These are phyloP conservation scores for Scaptodrosophila latifasciaeformis DNA, from an alignment of 2,888 invertebrate species.

Conservation along the genomic window DNA sequence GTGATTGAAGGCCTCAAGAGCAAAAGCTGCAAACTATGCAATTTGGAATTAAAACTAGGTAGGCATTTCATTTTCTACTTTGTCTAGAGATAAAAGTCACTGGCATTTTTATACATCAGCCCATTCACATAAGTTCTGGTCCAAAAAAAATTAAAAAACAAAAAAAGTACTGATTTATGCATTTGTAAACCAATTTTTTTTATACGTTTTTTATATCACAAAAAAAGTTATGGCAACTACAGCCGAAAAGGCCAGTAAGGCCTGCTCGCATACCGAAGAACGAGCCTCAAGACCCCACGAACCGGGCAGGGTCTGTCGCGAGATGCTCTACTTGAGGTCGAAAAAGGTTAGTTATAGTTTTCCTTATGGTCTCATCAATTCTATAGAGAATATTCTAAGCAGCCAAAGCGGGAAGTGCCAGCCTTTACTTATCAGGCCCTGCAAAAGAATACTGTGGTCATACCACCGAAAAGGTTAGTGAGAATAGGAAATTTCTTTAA, in stretches of 20 bases:
- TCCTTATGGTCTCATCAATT: no score
- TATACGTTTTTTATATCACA: no score
- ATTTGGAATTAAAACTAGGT: no score
- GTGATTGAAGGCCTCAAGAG: no score
- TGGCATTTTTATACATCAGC: conserved; percentile 48
- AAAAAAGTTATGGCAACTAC: no score
- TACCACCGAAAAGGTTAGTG: conserved; percentile 70
- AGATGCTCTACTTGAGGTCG: conserved; percentile 44
- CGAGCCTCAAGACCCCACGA: conserved; percentile 46
- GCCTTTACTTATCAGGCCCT: conserved; percentile 73
- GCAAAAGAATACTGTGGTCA: conserved; percentile 70
- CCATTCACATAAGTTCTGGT: conserved; percentile 39
- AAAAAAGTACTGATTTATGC: no score
- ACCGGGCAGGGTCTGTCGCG: conserved; percentile 51
- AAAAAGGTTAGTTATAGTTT: conserved; percentile 54
- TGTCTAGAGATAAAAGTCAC: not conserved
- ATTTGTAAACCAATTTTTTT: no score
- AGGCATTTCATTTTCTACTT: no score
- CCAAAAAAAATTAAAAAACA: no score
- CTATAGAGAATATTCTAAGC: not conserved
- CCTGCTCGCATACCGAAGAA: conserved; percentile 38
- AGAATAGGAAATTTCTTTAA: not conserved
- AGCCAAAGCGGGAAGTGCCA: conserved; percentile 67
- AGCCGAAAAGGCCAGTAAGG: no score
- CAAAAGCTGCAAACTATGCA: no score